Conservation (phyloP, 2,113 vertebrate genomes). For the Ardeotis arabs region DNA sequence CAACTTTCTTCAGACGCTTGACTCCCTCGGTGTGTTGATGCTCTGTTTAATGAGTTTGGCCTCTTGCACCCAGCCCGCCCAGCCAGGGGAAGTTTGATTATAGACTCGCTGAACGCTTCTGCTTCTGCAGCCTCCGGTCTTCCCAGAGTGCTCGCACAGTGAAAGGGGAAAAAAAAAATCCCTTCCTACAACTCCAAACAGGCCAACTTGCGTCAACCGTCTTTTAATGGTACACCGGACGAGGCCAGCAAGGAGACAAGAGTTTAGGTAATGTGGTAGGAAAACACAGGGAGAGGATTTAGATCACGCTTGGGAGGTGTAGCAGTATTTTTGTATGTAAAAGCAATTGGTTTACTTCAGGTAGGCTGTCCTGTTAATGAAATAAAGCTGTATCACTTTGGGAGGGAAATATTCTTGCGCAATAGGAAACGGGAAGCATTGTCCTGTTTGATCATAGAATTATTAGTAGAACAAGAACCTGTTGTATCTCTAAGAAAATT, state of each 20-base stretch:
- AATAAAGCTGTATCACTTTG: background rate
- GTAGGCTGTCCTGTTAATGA: background rate
- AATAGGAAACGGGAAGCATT: background rate
- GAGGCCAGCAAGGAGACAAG: background rate
- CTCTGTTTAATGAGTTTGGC: background rate
- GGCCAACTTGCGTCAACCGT: too few relatives aligned
- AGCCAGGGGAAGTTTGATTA: background rate
- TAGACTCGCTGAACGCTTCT: background rate
- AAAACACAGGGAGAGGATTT: background rate
- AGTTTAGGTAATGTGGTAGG: background rate
- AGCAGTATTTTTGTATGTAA: background rate
- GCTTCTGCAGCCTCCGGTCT: background rate
- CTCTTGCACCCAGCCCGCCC: background rate
- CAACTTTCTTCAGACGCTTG: background rate
- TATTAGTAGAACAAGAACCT: background rate
- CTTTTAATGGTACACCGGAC: accelerated
- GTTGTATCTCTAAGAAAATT: constrained; percentile 13
- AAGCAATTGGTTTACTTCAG: background rate
- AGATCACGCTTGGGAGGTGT: background rate
- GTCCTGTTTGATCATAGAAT: background rate
- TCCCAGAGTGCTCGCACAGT: background rate
- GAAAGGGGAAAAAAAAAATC: background rate
- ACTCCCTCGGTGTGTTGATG: background rate
- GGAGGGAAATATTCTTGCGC: background rate
- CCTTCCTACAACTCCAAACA: background rate